Evolutionary conservation across 2,113 vertebrate species (phyloP).

Genomic region (Pygoscelis adeliae): DNA sequence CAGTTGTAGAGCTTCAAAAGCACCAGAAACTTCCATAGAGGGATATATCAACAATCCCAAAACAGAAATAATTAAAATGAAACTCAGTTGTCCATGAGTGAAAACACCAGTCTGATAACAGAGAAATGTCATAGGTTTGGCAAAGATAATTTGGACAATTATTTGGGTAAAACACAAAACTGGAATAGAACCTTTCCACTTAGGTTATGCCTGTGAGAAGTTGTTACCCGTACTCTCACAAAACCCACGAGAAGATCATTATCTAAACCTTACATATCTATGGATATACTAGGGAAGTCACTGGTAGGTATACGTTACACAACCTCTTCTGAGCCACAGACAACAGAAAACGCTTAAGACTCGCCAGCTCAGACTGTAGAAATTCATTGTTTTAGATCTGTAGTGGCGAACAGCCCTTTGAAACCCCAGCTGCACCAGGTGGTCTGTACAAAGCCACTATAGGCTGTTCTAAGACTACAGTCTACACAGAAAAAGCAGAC

Average conservation of each 20-base stretch:
- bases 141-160: background rate
- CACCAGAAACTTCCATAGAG: background rate
- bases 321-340: background rate
- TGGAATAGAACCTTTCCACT: background rate
- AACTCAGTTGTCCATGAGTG: background rate
- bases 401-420: background rate
- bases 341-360: background rate
- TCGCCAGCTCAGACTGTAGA: background rate
- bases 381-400: background rate
- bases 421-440: background rate
- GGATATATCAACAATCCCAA: too few species aligned
- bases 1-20: background rate
- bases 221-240: background rate
- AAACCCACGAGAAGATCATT: background rate
- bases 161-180: background rate
- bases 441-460: background rate
- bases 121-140: background rate
- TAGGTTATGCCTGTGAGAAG: background rate
- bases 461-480: background rate
- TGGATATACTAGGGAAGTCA: background rate
- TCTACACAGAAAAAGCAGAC: background rate
- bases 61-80: background rate
- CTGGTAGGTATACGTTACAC: background rate
- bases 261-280: background rate
- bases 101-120: background rate